Conservation (phyloP, 1,140 invertebrate genomes). For the Lasaia peninsularis region DNA sequence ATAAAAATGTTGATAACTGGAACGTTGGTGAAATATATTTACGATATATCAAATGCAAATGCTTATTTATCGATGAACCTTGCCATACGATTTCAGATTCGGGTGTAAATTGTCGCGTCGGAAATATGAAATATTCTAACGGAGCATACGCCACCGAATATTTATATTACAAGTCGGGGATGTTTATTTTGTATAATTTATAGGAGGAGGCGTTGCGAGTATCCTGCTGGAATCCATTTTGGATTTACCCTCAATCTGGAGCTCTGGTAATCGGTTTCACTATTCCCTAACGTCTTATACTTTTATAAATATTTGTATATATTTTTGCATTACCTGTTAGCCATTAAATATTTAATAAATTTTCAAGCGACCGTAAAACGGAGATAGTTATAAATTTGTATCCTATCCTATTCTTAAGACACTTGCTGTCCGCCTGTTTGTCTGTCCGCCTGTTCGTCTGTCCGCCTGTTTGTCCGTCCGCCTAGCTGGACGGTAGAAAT, state of each 20-base stretch:
- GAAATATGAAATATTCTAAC: slow-evolving; percentile 38
- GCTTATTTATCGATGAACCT: slow-evolving; percentile 33
- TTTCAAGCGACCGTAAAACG: too few relatives aligned
- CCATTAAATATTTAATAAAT: background rate
- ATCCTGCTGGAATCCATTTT: slow-evolving; percentile 8
- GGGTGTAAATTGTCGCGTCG: slow-evolving; percentile 32
- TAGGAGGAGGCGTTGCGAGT: slow-evolving; percentile 7
- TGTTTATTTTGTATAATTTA: slow-evolving; percentile 13
- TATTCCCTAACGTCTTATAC: background rate
- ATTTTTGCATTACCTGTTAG: background rate
- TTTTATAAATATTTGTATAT: background rate
- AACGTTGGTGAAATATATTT: slow-evolving; percentile 29
- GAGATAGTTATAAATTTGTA: too few relatives aligned
- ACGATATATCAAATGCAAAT: slow-evolving; percentile 32
- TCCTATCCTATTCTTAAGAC: too few relatives aligned
- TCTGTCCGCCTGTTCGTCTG: too few relatives aligned
- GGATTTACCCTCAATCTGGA: background rate
- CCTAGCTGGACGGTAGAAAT: too few relatives aligned
- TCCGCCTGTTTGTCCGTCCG: too few relatives aligned
- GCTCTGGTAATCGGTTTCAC: background rate
- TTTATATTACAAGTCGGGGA: slow-evolving; percentile 12
- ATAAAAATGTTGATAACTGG: slow-evolving; percentile 20
- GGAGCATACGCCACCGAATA: slow-evolving; percentile 21
- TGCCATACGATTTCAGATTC: slow-evolving; percentile 32
- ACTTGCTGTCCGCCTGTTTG: too few relatives aligned